Percentiles rank a stretch among this genome's conserved stretches.
These are phyloP conservation scores for Drosophila mimica DNA, from an alignment of 2,888 invertebrate species.

Conservation along the genomic window DNA sequence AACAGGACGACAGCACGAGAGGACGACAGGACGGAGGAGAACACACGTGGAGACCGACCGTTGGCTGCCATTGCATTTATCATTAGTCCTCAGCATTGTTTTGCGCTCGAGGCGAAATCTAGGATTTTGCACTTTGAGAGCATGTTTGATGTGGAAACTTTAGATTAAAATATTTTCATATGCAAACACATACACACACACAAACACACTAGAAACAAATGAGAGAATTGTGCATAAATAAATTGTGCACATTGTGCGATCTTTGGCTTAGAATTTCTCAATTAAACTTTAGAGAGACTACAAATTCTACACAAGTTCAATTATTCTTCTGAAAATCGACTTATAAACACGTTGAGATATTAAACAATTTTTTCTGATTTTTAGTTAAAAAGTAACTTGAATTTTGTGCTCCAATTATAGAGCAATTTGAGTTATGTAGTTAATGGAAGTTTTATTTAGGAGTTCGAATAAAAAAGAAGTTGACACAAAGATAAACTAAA, in stretches of 20 bases:
- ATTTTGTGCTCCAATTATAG: not conserved
- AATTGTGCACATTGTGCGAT: conserved; percentile 18
- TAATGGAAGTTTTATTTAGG: too few species aligned
- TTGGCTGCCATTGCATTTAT: conserved; percentile 62
- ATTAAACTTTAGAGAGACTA: conserved; percentile 8
- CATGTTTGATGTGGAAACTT: conserved; percentile 81
- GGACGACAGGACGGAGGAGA: not conserved
- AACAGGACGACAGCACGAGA: not conserved
- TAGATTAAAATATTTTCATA: conserved; percentile 81
- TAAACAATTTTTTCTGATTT: not conserved
- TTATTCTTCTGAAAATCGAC: not conserved
- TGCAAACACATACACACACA: conserved; percentile 32
- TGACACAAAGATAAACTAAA: not conserved
- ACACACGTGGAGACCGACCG: not conserved
- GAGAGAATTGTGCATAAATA: conserved; percentile 5
- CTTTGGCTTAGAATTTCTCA: not conserved
- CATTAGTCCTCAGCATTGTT: conserved; percentile 70
- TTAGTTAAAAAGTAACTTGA: not conserved
- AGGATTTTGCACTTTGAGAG: conserved; percentile 71
- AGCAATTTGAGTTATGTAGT: not conserved
- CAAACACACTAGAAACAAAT: not conserved
- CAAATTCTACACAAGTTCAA: conserved; percentile 2
- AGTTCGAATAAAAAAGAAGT: not conserved
- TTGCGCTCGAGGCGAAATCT: conserved; percentile 34
- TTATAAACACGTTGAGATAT: not conserved